Evolutionary conservation across 2,888 invertebrate species (phyloP).

Genomic region (Parapristionchus giblindavisi): DNA sequence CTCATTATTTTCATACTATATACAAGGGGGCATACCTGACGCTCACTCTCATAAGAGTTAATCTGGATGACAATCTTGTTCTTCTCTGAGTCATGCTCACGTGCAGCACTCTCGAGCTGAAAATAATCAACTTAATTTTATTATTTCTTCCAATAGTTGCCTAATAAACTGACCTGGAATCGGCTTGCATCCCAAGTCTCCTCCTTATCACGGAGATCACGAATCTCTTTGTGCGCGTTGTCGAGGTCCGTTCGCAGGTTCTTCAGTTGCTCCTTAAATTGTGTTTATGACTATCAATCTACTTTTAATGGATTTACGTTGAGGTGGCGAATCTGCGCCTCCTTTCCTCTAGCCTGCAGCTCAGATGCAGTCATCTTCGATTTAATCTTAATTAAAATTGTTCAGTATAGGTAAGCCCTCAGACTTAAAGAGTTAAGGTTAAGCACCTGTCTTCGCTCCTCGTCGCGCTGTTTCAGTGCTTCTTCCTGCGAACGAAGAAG

Average conservation of each 20-base stretch:
- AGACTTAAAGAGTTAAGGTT: too few relatives aligned
- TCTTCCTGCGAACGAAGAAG: slow-evolving; percentile 67
- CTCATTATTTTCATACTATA: slow-evolving; percentile 1
- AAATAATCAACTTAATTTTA: slow-evolving; percentile 17
- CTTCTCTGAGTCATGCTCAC: slow-evolving; percentile 64
- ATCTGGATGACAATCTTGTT: slow-evolving; percentile 61
- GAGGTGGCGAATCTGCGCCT: slow-evolving; percentile 67
- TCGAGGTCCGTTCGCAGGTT: slow-evolving; percentile 66
- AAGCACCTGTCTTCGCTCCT: slow-evolving; percentile 57
- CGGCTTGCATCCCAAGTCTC: slow-evolving; percentile 63
- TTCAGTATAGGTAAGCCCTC: too few relatives aligned
- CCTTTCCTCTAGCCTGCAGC: slow-evolving; percentile 68
- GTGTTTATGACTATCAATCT: neutral
- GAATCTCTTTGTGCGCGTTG: slow-evolving; percentile 64
- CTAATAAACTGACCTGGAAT: slow-evolving; percentile 39
- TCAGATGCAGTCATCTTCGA: slow-evolving; percentile 68
- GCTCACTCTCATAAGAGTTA: slow-evolving; percentile 61
- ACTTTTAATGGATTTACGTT: slow-evolving; percentile 48
- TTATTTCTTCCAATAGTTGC: neutral
- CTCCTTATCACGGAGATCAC: slow-evolving; percentile 63
- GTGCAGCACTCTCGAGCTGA: slow-evolving; percentile 63
- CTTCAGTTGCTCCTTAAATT: slow-evolving; percentile 65
- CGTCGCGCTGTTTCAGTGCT: slow-evolving; percentile 66
- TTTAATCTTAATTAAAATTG: slow-evolving; percentile 59
- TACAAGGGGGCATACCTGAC: slow-evolving; percentile 43